Evolutionary conservation across 2,888 invertebrate species (phyloP).

Genomic region (Anaspis maculata): DNA sequence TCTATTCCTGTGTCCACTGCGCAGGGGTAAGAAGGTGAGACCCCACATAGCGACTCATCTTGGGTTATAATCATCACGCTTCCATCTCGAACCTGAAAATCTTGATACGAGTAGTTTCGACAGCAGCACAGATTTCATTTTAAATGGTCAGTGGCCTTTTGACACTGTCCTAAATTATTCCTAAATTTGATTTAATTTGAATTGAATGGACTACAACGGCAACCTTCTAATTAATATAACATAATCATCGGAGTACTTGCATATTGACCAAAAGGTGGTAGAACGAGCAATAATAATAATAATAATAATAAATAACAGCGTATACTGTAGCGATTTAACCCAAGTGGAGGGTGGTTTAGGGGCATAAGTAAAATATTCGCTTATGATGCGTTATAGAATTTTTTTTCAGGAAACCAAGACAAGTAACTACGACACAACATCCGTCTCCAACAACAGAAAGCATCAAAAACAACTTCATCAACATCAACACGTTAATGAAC

Average conservation of each 20-base stretch:
- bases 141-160: too few species aligned
- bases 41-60: slow-evolving; percentile 38
- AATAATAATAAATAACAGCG: slow-evolving; percentile 1
- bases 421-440: slow-evolving; percentile 51
- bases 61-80: slow-evolving; percentile 20
- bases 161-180: too few species aligned
- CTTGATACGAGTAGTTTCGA: too few species aligned
- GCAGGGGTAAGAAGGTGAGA: slow-evolving; percentile 85
- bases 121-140: too few species aligned
- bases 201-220: too few species aligned
- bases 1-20: slow-evolving; percentile 82
- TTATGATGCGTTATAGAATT: background rate
- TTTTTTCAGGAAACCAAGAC: slow-evolving; percentile 46
- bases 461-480: slow-evolving; percentile 18
- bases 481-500: slow-evolving; percentile 19
- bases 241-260: too few species aligned
- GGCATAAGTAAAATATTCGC: slow-evolving; percentile 8
- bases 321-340: slow-evolving; percentile 21
- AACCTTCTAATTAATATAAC: too few species aligned
- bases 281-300: too few species aligned
- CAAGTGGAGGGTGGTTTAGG: slow-evolving; percentile 35
- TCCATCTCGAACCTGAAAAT: slow-evolving; percentile 1
- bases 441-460: slow-evolving; percentile 43
- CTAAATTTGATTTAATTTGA: too few species aligned
- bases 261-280: too few species aligned